These are phyloP conservation scores for Herminia tarsipennalis DNA, from an alignment of 2,888 invertebrate species.

Conservation along the genomic window DNA sequence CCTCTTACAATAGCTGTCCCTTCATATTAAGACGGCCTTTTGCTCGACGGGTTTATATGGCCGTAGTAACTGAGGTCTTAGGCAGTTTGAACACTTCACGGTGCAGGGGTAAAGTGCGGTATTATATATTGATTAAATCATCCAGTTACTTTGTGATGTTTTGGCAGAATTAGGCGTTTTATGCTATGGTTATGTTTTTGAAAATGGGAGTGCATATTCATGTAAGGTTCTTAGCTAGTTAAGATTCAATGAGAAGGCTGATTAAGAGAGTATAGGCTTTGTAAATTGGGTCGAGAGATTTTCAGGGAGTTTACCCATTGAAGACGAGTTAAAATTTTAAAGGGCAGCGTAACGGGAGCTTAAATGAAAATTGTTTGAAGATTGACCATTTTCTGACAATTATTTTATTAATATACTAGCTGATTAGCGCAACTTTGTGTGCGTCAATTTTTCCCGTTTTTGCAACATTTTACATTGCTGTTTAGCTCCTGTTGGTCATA, in stretches of 20 bases:
- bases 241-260: background rate
- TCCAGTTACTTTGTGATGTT: slow-evolving; percentile 21
- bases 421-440: too few species aligned
- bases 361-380: too few species aligned
- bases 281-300: background rate
- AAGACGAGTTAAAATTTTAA: too few species aligned
- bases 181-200: slow-evolving; percentile 5
- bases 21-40: slow-evolving; percentile 52
- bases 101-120: slow-evolving; percentile 47
- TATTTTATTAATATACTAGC: too few species aligned
- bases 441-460: too few species aligned
- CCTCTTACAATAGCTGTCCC: slow-evolving; percentile 74
- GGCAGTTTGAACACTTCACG: slow-evolving; percentile 54
- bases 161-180: slow-evolving; percentile 8
- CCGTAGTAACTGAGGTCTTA: slow-evolving; percentile 56
- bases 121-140: slow-evolving; percentile 58
- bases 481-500: too few species aligned
- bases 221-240: background rate
- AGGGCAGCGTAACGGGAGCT: too few species aligned
- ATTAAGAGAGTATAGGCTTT: background rate
- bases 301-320: too few species aligned
- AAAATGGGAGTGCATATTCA: background rate
- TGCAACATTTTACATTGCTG: too few species aligned
- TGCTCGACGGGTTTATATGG: slow-evolving; percentile 61
- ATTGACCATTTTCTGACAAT: too few species aligned